phyloP scores from a whole-genome alignment of 53 echinoderm and acorn worm genomes.

The Glandiceps talaboti region DNA sequence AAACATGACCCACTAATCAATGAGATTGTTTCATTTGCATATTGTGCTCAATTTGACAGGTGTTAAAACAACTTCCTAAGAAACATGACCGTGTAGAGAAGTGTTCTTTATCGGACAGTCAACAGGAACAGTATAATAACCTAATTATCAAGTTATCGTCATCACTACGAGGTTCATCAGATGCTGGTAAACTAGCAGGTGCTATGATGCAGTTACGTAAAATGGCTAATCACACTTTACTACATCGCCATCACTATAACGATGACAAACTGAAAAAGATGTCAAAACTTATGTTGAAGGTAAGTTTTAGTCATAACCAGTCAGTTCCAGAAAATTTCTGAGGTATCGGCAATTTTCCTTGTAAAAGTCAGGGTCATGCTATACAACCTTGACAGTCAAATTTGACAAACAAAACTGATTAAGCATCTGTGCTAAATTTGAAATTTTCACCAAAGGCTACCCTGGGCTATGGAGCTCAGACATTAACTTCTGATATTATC shows the following conservation, averaged over 20 bases:
- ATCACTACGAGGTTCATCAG: slow-evolving; percentile 6
- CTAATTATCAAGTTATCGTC: slow-evolving; percentile 34
- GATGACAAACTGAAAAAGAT: slow-evolving; percentile 65
- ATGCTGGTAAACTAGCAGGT: slow-evolving; percentile 21
- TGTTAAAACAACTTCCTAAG: slow-evolving; percentile 67
- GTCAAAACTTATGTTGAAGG: slow-evolving; percentile 92
- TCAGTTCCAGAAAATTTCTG: no score
- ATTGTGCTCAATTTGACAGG: slow-evolving; percentile 36
- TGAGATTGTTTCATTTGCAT: no score
- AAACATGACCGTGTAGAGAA: slow-evolving; percentile 44
- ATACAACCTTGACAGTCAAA: no score
- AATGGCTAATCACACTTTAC: slow-evolving; percentile 77
- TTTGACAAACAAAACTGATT: no score
- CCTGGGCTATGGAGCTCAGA: no score
- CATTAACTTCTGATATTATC: no score
- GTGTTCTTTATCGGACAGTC: slow-evolving; percentile 44
- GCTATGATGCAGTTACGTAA: slow-evolving; percentile 94
- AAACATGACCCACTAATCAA: no score
- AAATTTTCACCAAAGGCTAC: no score
- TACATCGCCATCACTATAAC: slow-evolving; percentile 57
- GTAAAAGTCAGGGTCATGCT: no score
- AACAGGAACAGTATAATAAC: slow-evolving; percentile 36
- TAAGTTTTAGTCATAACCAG: no score
- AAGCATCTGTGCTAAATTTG: no score
- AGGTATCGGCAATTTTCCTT: no score